Evolutionary conservation across 2,113 vertebrate species (phyloP), one percentile per base, ranked within the genome.

Genomic region (Sylvia atricapilla): DNA sequence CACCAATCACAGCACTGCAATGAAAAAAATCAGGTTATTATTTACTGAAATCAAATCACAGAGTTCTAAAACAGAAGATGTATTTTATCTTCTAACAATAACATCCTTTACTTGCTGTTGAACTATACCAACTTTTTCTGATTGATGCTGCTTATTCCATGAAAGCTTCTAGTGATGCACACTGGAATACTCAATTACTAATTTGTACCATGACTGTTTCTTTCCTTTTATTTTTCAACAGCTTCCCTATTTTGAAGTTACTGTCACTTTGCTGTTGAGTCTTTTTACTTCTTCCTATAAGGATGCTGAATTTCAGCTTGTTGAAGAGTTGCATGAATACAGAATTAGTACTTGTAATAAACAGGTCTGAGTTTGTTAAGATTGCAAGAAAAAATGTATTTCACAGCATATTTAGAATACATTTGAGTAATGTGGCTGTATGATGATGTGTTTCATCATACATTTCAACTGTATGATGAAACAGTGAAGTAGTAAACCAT

Each of bases 1-100:
- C 99, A 72, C 99, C 99, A 93, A 99, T 99, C 83, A 99, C 99
- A 33, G 99, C 99, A 62, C 99, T 99, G 97, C 31, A 98, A 91
- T 22, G 25, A 67, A 52, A 80, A 43, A 50, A 39, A 87, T n/a
- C 59, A 97, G 8, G 27, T 80, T 78, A 91, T 37, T 11, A 9
- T 27, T 66, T 77, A 23, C 37, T 86, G 30, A 83, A 90, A 85
- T 62, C 5, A 69, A 55, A 83, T 55, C 33, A 69, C 43, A 60
- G 5, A 22, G 17, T 43, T 76, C 37, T 62, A 75, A 52, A 92
- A 52, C 13, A 74, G 33, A 82, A 86, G 49, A 22, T 30, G 3
- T 28, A 24, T 39, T 80, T 84, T 76, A 49, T n/a, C 19, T 83
- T 69, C 56, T 49, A 82, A 82, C 4, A 91, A 23, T 44, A 82